Base-by-base conservation (phyloP, 2,888 invertebrate species). In the Archaeoteleia sp. region DNA sequence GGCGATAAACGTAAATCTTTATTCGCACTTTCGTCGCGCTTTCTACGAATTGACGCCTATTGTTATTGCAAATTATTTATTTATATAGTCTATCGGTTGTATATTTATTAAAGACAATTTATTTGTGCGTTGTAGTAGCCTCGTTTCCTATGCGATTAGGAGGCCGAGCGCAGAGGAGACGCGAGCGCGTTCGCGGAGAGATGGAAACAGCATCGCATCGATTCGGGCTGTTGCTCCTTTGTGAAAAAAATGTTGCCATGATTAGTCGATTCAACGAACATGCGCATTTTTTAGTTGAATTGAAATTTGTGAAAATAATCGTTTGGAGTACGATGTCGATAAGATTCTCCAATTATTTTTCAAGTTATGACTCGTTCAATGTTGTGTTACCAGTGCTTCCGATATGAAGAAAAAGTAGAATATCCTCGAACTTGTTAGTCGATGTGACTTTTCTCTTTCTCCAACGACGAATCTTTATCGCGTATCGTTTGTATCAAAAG, bases 41-140 rank as follows among this genome's bases (percentile, higher is more conserved):
- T 14, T 12, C 14, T 34, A 49, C 55, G 63, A 68, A 30, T 67
- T 42, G 68, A 73, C 68, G 72, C 54, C 53, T 62, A 74, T 76
- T 71, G 71, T 75, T 72, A 73, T 72, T 72, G 69, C 60, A 71
- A 73, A 78, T 73, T 82, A 83, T 82, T 83, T 80, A 80, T 80
- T 80, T 81, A 82, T 82, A 83, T 82, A 82, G 82, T 82, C 79
- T 82, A 83, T 83, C 74, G 79, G 76, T 82, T 83, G 77, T 81
- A 83, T 80, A 83, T 82, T 82, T 83, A 81, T 83, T 80, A 67
- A 78, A 77, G 73, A 80, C 78, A 71, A 79, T 82, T 82, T 81
- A 82, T 81, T 82, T 79, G 74, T 71, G 70, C 73, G 78, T 79
- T 78, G 70, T 67, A 70, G 54, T 53, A 45, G 37, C 70, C 62